These are phyloP conservation scores for Melinaea marsaeus DNA, from an alignment of 2,888 invertebrate species.

Conservation along the genomic window DNA sequence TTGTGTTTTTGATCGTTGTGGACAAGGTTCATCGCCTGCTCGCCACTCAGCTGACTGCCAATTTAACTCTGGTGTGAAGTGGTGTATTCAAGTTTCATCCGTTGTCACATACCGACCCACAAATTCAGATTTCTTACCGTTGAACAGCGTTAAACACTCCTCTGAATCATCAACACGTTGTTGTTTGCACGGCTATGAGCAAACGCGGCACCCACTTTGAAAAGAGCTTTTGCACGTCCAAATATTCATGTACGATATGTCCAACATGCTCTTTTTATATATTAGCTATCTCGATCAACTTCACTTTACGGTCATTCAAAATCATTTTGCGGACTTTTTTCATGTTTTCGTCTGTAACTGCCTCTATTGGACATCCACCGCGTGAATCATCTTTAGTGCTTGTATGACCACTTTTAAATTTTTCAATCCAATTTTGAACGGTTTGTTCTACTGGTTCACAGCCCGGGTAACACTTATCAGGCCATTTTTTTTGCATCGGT, in stretches of 20 bases:
- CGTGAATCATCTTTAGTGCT: neutral
- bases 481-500: neutral
- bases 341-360: too few relatives aligned
- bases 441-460: too few relatives aligned
- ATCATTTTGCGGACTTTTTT: neutral
- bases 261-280: neutral
- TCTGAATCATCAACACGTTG: slow-evolving; percentile 21
- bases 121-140: slow-evolving; percentile 4
- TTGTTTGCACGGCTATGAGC: slow-evolving; percentile 29
- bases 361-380: neutral
- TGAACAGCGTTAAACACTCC: neutral
- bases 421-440: too few relatives aligned
- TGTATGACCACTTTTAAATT: neutral
- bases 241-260: slow-evolving; percentile 33
- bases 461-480: neutral
- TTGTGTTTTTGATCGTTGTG: too few relatives aligned
- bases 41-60: slow-evolving; percentile 7
- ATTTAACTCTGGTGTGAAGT: slow-evolving; percentile 24
- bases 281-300: neutral
- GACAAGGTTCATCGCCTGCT: too few relatives aligned
- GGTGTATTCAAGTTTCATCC: slow-evolving; percentile 22
- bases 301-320: neutral
- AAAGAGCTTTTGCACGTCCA: slow-evolving; percentile 35
- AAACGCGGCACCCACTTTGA: slow-evolving; percentile 27
- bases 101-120: slow-evolving; percentile 13